Evolutionary conservation across 2,797 vertebrate species (phyloP).

Genomic region (Taenioides sp.): DNA sequence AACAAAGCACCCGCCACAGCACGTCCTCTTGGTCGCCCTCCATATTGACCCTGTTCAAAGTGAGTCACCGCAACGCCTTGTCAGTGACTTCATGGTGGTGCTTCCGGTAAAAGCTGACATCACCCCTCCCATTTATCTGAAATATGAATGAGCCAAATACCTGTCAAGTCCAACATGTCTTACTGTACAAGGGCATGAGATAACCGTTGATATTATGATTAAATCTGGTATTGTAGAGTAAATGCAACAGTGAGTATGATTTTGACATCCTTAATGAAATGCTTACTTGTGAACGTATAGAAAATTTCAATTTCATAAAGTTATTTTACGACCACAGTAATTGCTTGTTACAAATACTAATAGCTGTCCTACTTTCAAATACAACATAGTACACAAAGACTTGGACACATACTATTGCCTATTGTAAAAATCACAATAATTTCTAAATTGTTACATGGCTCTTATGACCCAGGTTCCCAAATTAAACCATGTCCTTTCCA

Average conservation of each 20-base stretch:
- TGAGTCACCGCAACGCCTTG: slow-evolving; percentile 49
- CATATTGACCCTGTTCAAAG: slow-evolving; percentile 71
- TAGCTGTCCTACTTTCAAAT: not conserved
- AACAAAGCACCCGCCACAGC: slow-evolving; percentile 61
- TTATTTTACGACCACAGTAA: not conserved
- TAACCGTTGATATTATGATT: not conserved
- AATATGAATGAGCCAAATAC: slow-evolving; percentile 35
- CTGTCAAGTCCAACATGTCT: slow-evolving; percentile 8
- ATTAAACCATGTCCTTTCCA: not conserved
- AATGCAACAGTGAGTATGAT: too few species aligned
- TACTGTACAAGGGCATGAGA: not conserved
- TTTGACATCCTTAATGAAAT: too few species aligned
- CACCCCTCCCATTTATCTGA: slow-evolving; percentile 32
- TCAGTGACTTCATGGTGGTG: slow-evolving; percentile 56
- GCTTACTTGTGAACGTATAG: too few species aligned
- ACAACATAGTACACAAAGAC: not conserved
- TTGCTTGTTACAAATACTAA: not conserved
- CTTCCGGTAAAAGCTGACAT: slow-evolving; percentile 45
- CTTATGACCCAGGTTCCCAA: not conserved
- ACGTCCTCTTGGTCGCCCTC: slow-evolving; percentile 43
- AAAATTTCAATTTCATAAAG: not conserved
- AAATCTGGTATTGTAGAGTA: too few species aligned
- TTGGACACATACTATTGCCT: too few species aligned
- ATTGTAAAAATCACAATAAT: not conserved
- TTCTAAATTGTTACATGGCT: not conserved